A percentile compares a stretch with the other conserved stretches of the same genome.
These are phyloP conservation scores for Phalacrocorax aristotelis DNA, from an alignment of 2,113 vertebrate species.

Conservation along the genomic window DNA sequence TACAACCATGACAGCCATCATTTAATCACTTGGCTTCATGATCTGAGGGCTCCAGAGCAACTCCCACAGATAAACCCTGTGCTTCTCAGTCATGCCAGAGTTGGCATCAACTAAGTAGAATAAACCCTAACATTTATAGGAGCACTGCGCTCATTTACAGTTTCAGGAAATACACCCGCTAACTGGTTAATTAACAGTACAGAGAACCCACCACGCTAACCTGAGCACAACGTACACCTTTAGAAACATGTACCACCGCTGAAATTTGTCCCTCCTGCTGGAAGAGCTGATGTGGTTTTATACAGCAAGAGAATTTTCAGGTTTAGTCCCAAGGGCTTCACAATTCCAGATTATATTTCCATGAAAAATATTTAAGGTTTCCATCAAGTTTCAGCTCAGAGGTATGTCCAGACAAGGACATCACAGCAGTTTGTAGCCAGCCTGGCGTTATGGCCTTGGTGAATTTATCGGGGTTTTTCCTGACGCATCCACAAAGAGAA, in stretches of 20 bases:
- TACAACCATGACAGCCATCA: background rate
- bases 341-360: background rate
- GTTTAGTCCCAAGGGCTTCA: background rate
- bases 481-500: background rate
- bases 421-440: background rate
- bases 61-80: background rate
- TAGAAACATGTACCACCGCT: background rate
- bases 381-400: background rate
- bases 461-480: background rate
- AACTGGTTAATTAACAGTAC: background rate
- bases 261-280: constrained; percentile 33
- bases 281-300: background rate
- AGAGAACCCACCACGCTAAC: background rate
- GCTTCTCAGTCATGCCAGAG: background rate
- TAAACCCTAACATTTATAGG: background rate
- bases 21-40: background rate
- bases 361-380: background rate
- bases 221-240: background rate
- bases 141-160: background rate
- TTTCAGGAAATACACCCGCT: background rate
- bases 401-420: background rate
- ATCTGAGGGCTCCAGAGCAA: background rate
- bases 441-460: background rate
- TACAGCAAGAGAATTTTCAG: background rate
- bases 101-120: fast-evolving